Conservation (phyloP, 2,888 invertebrate species). For the Lobophora halterata region DNA sequence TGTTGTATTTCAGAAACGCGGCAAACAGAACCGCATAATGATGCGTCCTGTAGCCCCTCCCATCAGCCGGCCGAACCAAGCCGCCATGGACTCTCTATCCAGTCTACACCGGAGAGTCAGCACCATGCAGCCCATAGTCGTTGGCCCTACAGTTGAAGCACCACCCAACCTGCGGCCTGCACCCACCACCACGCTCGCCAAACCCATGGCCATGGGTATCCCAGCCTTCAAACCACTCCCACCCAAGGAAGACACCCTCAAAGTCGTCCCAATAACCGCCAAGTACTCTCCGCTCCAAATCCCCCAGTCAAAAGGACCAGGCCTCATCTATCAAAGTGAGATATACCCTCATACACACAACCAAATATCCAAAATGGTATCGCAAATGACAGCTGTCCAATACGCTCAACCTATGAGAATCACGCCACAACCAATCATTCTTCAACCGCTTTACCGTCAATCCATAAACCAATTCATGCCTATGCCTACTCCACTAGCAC, state of each 20-base stretch:
- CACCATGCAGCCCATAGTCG: slow-evolving; percentile 67
- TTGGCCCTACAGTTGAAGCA: slow-evolving; percentile 51
- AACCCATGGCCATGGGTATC: slow-evolving; percentile 81
- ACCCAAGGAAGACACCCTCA: slow-evolving; percentile 79
- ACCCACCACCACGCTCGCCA: slow-evolving; percentile 70
- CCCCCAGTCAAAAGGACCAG: slow-evolving; percentile 63
- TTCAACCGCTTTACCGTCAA: slow-evolving; percentile 54
- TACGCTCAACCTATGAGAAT: slow-evolving; percentile 51
- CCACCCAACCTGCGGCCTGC: slow-evolving; percentile 34
- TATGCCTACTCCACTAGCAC: slow-evolving; percentile 46
- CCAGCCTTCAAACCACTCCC: slow-evolving; percentile 91
- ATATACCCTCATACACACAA: slow-evolving; percentile 62
- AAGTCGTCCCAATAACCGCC: slow-evolving; percentile 71
- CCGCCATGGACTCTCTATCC: slow-evolving; percentile 64
- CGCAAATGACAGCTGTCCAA: slow-evolving; percentile 71
- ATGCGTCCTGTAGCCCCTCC: slow-evolving; percentile 65
- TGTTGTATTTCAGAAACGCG: slow-evolving; percentile 74
- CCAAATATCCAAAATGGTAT: slow-evolving; percentile 70
- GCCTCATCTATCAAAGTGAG: slow-evolving; percentile 71
- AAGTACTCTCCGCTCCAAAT: slow-evolving; percentile 60
- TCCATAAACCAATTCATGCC: slow-evolving; percentile 78
- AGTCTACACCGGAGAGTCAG: slow-evolving; percentile 55
- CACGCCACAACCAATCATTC: slow-evolving; percentile 57
- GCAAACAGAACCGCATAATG: slow-evolving; percentile 74
- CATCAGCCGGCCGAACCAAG: slow-evolving; percentile 54